These are phyloP conservation scores for Characodon lateralis DNA, from an alignment of 2,797 vertebrate species.

Conservation along the genomic window DNA sequence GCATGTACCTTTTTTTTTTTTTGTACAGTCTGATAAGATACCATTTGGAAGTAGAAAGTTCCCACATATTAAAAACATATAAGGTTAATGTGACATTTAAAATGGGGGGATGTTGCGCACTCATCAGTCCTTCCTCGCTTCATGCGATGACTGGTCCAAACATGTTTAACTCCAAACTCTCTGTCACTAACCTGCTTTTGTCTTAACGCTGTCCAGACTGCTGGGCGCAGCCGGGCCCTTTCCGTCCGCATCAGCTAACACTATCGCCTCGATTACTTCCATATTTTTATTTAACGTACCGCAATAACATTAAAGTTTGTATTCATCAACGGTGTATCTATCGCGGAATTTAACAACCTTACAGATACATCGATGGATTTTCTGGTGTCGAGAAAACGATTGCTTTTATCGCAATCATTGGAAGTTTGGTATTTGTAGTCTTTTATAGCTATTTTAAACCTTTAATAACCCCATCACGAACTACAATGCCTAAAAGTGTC, in stretches of 20 bases:
- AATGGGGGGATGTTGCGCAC: constrained; percentile 8
- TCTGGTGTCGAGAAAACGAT: constrained; percentile 63
- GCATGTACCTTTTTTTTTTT: background rate
- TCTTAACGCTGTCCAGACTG: constrained; percentile 65
- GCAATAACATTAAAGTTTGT: constrained; percentile 7
- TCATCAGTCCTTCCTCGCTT: constrained; percentile 64
- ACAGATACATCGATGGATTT: constrained; percentile 60
- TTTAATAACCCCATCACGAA: background rate
- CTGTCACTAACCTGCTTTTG: constrained; percentile 72
- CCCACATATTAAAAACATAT: background rate
- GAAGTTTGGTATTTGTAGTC: constrained; percentile 67
- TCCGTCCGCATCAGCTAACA: constrained; percentile 70
- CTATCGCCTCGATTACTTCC: constrained; percentile 77
- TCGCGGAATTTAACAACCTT: constrained; percentile 81
- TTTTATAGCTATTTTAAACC: accelerated
- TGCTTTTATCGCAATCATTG: constrained; percentile 70
- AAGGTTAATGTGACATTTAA: background rate
- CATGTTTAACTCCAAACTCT: constrained; percentile 11
- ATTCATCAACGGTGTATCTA: constrained; percentile 29
- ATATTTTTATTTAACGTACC: constrained; percentile 48
- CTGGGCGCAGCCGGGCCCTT: constrained; percentile 63
- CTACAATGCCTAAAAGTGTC: constrained; percentile 64
- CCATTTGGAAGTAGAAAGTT: background rate
- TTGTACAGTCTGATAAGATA: background rate
- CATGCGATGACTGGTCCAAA: constrained; percentile 42